Evolutionary conservation across 2,113 vertebrate genomes (phyloP), one percentile per base, ranked within the genome.

Genomic region (Heterochromis multidens): DNA sequence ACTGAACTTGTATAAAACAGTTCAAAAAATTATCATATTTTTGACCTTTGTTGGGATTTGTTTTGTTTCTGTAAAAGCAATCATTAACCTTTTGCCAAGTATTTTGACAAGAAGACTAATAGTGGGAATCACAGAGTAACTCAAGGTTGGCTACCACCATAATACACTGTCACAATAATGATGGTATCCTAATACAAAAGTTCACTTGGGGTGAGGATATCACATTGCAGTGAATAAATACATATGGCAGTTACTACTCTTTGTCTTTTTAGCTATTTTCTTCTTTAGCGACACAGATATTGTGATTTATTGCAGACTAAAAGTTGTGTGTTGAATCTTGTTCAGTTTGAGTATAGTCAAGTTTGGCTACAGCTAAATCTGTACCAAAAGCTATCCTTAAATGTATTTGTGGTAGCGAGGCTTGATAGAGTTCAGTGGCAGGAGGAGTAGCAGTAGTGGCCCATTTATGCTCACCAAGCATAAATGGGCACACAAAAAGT

Each of bases 41-140:
- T 14, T 16, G 4, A 52, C 6, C n/a, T 23, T 57, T 57, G 19
- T 21, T 54, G 52, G 19, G 23, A 65, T 65, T 40, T 0, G 19
- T 63, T 63, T 63, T 63, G 31, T 37, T 63, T 63, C 3, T 37
- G 33, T 13, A 67, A 40, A 16, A 67, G n/a, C 35, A 40, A 67
- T 67, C n/a, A 1, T 14, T 16, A 21, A 3, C n/a, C n/a, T 63
- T 62, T 63, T n/a, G 6, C 31, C 9, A 63, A 63, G 21, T 37
- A 10, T 8, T 23, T 40, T 23, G 35, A 40, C 21, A 65, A 23
- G 62, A 62, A 33, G 11, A 65, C 35, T 23, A 65, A 6, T 2
- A 40, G 62, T 65, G 23, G 12, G 12, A 65, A 65, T 40, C 35
- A 65, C 6, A 7, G n/a, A 37, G 33, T 14, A 43, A 43, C 43